phyloP scores from a whole-genome alignment of 2,888 invertebrate genomes.

The Acronicta alni region DNA sequence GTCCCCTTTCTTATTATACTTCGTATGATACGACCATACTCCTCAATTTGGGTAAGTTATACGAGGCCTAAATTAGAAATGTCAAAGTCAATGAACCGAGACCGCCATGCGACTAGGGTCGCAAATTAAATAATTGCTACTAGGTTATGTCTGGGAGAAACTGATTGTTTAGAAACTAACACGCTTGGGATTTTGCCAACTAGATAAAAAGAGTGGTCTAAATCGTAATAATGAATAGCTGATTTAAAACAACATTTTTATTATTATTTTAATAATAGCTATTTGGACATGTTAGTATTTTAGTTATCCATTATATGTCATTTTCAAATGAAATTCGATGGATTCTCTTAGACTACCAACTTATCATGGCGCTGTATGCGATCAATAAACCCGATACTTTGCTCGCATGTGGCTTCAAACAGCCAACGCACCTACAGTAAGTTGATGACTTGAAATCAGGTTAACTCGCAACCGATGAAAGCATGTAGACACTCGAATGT shows the following conservation, averaged over 20 bases:
- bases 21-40: slow-evolving; percentile 30
- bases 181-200: slow-evolving; percentile 12
- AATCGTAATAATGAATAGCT: slow-evolving; percentile 8
- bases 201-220: slow-evolving; percentile 16
- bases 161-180: slow-evolving; percentile 45
- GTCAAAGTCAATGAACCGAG: slow-evolving; percentile 73
- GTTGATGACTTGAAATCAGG: slow-evolving; percentile 31
- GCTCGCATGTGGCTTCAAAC: slow-evolving; percentile 25
- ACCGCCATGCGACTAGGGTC: slow-evolving; percentile 56
- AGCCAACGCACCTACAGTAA: slow-evolving; percentile 23
- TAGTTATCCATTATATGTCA: too few species aligned
- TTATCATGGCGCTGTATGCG: slow-evolving; percentile 30
- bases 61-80: slow-evolving; percentile 70
- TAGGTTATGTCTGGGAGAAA: slow-evolving; percentile 52
- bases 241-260: neutral
- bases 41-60: slow-evolving; percentile 52
- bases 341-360: slow-evolving; percentile 13
- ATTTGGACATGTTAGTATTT: too few species aligned
- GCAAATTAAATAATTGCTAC: slow-evolving; percentile 55
- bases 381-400: slow-evolving; percentile 29
- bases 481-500: neutral
- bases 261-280: too few species aligned
- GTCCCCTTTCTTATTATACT: slow-evolving; percentile 36
- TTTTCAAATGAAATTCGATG: too few species aligned
- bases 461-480: slow-evolving; percentile 22